These are phyloP conservation scores for Sussaba pulchella DNA, from an alignment of 2,888 invertebrate genomes.

Conservation along the genomic window DNA sequence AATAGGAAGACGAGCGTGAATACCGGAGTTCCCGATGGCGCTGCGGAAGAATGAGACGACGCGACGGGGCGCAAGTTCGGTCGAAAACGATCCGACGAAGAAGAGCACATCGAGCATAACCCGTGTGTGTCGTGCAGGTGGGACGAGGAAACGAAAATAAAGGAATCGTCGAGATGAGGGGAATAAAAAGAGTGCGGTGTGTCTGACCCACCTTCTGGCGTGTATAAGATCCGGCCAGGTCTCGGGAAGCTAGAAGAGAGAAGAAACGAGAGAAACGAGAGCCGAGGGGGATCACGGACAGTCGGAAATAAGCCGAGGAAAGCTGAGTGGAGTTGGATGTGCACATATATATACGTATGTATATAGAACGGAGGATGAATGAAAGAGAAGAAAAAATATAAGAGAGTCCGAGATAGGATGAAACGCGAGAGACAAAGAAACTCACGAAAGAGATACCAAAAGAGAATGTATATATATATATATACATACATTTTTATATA, in stretches of 20 bases:
- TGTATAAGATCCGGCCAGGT: constrained; percentile 3
- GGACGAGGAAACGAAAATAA: neutral
- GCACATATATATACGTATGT: too few species aligned
- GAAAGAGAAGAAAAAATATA: constrained; percentile 34
- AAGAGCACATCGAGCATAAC: neutral
- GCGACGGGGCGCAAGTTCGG: too few species aligned
- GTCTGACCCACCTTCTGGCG: too few species aligned
- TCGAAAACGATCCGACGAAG: too few species aligned
- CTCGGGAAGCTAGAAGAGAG: constrained; percentile 3
- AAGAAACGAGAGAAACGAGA: constrained; percentile 45
- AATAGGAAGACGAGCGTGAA: constrained; percentile 7
- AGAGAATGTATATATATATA: too few species aligned
- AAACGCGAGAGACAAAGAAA: constrained; percentile 55
- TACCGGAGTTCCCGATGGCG: neutral
- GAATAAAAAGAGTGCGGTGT: neutral
- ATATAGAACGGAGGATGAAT: constrained; percentile 28
- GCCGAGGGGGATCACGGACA: constrained; percentile 49
- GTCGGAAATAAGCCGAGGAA: constrained; percentile 58
- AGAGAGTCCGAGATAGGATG: constrained; percentile 44
- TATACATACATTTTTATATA: constrained; percentile 12
- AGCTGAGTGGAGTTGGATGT: constrained; percentile 32
- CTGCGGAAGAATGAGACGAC: neutral
- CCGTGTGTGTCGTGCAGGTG: neutral
- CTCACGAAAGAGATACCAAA: constrained; percentile 54
- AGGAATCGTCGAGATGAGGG: neutral